Evolutionary conservation across 2,888 invertebrate genomes (phyloP).

Genomic region (Sphecodes monilicornis): DNA sequence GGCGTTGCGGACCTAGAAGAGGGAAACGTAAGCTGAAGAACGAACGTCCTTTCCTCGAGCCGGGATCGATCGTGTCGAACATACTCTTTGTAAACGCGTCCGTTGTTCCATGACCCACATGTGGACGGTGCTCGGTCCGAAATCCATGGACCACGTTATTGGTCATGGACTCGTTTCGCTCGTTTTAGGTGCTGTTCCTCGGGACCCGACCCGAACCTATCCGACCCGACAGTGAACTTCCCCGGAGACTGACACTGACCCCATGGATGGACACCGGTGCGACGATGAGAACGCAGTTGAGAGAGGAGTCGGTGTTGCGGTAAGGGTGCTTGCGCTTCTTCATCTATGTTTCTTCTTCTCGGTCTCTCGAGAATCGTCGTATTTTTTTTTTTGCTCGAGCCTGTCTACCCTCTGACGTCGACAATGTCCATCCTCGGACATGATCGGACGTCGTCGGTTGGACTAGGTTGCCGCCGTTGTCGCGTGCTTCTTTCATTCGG

Average conservation of each 20-base stretch:
- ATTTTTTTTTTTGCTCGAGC: neutral
- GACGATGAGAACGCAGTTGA: conserved; percentile 78
- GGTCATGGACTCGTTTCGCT: conserved; percentile 10
- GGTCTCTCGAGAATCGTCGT: neutral
- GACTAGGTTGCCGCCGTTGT: neutral
- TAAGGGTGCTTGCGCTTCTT: conserved; percentile 71
- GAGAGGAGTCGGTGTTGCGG: conserved; percentile 76
- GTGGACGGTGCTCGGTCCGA: conserved; percentile 14
- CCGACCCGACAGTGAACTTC: conserved; percentile 41
- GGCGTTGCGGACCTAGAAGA: conserved; percentile 57
- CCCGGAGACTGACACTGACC: conserved; percentile 57
- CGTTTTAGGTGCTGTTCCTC: conserved; percentile 18
- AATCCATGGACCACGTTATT: conserved; percentile 5
- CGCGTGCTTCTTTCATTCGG: neutral
- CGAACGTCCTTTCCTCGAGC: conserved; percentile 16
- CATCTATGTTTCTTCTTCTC: conserved; percentile 18
- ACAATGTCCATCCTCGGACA: neutral
- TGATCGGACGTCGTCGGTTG: neutral
- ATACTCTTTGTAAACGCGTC: neutral
- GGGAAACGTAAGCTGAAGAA: conserved; percentile 41
- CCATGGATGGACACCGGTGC: conserved; percentile 70
- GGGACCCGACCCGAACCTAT: neutral
- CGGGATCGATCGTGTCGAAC: conserved; percentile 62
- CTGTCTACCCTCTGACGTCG: neutral
- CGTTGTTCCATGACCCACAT: conserved; percentile 12